These are phyloP conservation scores for Eleginops maclovinus DNA, from an alignment of 2,113 vertebrate species.

Conservation along the genomic window DNA sequence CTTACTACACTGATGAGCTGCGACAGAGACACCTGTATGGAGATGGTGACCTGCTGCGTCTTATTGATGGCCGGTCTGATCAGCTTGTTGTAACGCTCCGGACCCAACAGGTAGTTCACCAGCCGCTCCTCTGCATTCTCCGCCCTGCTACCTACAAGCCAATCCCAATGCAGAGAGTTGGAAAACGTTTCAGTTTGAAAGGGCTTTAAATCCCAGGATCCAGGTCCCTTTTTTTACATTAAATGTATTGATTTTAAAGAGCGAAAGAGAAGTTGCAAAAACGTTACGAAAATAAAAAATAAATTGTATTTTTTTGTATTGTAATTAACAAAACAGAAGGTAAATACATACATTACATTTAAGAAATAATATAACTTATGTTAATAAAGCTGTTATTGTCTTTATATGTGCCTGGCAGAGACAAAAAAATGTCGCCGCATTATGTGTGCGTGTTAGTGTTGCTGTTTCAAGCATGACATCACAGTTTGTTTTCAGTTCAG, in stretches of 20 bases:
- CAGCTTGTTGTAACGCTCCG: conserved; percentile 86
- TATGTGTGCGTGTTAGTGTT: background rate
- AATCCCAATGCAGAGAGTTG: background rate
- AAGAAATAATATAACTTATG: background rate
- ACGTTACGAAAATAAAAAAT: too few species aligned
- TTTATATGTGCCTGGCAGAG: too few species aligned
- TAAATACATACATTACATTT: too few species aligned
- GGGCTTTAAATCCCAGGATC: background rate
- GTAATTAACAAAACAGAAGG: too few species aligned
- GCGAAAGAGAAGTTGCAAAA: too few species aligned
- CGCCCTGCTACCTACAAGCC: conserved; percentile 68
- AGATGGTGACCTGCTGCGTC: conserved; percentile 86
- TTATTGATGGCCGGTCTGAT: conserved; percentile 86
- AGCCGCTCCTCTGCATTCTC: conserved; percentile 85
- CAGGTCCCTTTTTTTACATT: too few species aligned
- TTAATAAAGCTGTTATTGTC: too few species aligned
- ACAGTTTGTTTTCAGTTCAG: conserved; percentile 36
- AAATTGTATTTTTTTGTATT: too few species aligned
- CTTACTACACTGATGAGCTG: conserved; percentile 87
- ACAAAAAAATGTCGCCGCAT: background rate
- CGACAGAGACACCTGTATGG: conserved; percentile 85
- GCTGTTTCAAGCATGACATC: background rate
- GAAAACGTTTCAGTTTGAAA: background rate
- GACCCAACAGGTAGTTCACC: conserved; percentile 82
- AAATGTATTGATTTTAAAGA: too few species aligned